phyloP scores from a whole-genome alignment of 2,797 vertebrate species.

The Microcaecilia unicolor region DNA sequence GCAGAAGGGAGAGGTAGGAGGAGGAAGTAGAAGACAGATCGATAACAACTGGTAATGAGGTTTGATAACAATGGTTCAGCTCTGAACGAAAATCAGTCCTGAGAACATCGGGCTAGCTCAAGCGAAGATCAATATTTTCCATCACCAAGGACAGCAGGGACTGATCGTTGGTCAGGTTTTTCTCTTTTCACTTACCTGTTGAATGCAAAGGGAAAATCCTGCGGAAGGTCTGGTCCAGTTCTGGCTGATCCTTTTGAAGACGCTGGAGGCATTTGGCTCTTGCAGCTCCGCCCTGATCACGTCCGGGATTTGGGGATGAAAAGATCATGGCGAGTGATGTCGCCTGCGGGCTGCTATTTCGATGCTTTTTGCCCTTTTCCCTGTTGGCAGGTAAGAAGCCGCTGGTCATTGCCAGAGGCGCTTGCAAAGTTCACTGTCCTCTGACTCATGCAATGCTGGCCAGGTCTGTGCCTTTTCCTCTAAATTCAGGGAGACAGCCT shows the following conservation, averaged over 20 bases:
- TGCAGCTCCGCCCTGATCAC: neutral
- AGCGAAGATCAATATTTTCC: slow-evolving; percentile 14
- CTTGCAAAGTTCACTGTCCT: no score
- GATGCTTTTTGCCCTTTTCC: slow-evolving; percentile 39
- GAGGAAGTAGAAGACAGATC: neutral
- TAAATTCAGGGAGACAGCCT: no score
- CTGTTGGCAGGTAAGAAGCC: slow-evolving; percentile 47
- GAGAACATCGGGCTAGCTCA: neutral
- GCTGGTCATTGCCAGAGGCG: no score
- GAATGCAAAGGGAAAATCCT: no score
- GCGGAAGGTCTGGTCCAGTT: no score
- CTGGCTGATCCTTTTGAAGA: no score
- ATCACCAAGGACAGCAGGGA: slow-evolving; percentile 11
- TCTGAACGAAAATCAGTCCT: neutral
- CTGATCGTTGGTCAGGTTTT: no score
- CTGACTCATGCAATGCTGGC: no score
- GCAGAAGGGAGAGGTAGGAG: slow-evolving; percentile 9
- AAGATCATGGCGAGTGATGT: slow-evolving; percentile 35
- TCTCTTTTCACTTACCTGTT: no score
- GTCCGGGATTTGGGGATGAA: neutral
- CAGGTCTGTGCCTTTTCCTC: no score
- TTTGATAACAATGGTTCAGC: slow-evolving; percentile 1
- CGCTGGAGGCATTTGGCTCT: no score
- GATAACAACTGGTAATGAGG: neutral
- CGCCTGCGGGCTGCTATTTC: slow-evolving; percentile 41